These are phyloP conservation scores for Ephydatia muelleri DNA, from an alignment of 37 sponge, comb jelly and placozoan species.

Conservation along the genomic window DNA sequence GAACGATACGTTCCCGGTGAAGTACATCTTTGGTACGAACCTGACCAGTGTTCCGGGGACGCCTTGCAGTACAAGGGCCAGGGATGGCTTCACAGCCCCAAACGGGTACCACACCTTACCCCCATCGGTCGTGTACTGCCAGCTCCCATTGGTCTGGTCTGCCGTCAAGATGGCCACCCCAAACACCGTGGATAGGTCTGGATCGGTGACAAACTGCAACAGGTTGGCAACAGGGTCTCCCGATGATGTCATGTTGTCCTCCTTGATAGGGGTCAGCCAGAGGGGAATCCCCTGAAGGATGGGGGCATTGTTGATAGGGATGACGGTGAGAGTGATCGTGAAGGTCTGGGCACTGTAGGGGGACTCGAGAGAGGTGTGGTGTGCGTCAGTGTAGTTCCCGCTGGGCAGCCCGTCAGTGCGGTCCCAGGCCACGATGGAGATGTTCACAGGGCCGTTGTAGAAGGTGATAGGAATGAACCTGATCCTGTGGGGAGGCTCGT, in stretches of 20 bases:
- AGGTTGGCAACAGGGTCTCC: conserved; percentile 74
- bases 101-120: conserved; percentile 64
- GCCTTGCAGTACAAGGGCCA: conserved; percentile 57
- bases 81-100: conserved; percentile 32
- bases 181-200: conserved; percentile 48
- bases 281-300: conserved; percentile 46
- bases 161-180: conserved; percentile 69
- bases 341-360: conserved; percentile 64
- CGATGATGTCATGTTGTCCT: conserved; percentile 74
- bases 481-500: conserved; percentile 7
- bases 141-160: conserved; percentile 72
- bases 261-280: conserved; percentile 54
- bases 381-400: conserved; percentile 60
- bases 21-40: conserved; percentile 74
- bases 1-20: conserved; percentile 70
- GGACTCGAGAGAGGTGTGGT: conserved; percentile 54
- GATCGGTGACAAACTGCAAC: conserved; percentile 55
- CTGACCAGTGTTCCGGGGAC: conserved; percentile 43
- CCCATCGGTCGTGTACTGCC: conserved; percentile 73
- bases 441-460: conserved; percentile 39
- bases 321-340: conserved; percentile 41
- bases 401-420: conserved; percentile 32
- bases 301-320: conserved; percentile 86
- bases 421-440: conserved; percentile 81
- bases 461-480: conserved; percentile 69